A percentile compares a stretch with the other conserved stretches of the same genome.
Evolutionary conservation across 92 coral and sea anemone species (phyloP).

Genomic region (Palythoa grandiflora): DNA sequence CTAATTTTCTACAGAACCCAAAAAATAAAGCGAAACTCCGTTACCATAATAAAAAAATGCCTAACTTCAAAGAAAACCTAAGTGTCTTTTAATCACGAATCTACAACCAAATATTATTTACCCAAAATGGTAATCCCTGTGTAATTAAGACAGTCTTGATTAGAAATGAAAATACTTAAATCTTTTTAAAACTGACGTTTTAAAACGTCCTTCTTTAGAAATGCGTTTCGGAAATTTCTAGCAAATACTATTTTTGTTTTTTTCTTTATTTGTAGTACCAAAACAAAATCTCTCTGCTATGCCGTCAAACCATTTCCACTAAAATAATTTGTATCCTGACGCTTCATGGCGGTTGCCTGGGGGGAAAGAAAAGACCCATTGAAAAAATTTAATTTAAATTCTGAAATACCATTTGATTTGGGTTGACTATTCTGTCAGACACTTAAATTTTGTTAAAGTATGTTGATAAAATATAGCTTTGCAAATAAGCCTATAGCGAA

Average conservation of each 20-base stretch:
- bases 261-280: neutral
- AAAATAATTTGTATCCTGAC: neutral
- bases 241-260: neutral
- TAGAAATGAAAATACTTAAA: neutral
- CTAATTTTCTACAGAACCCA: neutral
- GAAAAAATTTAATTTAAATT: constrained; percentile 36
- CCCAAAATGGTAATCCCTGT: neutral
- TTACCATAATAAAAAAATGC: neutral
- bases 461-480: neutral
- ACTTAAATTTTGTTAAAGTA: neutral
- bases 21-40: neutral
- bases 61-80: constrained; percentile 5
- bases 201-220: neutral
- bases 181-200: neutral
- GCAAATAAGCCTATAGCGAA: neutral
- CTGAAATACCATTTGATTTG: constrained; percentile 33
- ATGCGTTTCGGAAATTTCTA: neutral
- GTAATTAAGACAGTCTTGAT: constrained; percentile 6
- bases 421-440: constrained; percentile 10
- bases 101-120: neutral
- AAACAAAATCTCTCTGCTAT: neutral
- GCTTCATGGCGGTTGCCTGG: constrained; percentile 22
- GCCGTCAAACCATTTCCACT: neutral
- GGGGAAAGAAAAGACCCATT: neutral
- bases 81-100: neutral